phyloP scores from a whole-genome alignment of 1,140 invertebrate genomes.

The Orussus abietinus region DNA sequence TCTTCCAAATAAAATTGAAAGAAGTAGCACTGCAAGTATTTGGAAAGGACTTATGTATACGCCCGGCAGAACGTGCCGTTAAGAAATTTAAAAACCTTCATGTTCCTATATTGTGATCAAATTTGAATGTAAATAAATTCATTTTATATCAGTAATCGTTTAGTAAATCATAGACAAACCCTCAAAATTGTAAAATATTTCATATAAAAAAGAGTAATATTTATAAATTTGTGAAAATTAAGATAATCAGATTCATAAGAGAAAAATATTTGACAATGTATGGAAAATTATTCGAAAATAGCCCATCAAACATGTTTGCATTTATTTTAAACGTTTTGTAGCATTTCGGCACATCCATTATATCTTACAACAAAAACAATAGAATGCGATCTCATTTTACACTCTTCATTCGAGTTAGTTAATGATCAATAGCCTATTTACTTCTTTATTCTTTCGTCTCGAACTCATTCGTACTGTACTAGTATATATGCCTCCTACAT shows the following conservation, averaged over 20 bases:
- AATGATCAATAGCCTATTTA: too few species aligned
- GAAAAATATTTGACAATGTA: background rate
- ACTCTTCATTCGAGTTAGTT: too few species aligned
- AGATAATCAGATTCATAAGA: background rate
- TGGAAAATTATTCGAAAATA: conserved; percentile 14
- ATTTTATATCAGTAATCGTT: too few species aligned
- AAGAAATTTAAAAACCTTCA: conserved; percentile 66
- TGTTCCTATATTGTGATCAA: conserved; percentile 51
- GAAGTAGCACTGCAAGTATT: conserved; percentile 61
- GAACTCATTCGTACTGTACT: conserved; percentile 22
- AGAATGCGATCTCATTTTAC: conserved; percentile 20
- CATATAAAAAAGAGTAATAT: too few species aligned
- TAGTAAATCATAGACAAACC: too few species aligned
- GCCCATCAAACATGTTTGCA: conserved; percentile 25
- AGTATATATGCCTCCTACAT: conserved; percentile 36
- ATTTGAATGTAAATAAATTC: conserved; percentile 11
- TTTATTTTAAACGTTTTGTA: too few species aligned
- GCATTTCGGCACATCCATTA: conserved; percentile 26
- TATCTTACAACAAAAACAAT: conserved; percentile 28
- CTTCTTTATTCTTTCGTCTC: conserved; percentile 22
- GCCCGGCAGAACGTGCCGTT: conserved; percentile 64
- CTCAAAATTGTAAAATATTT: too few species aligned
- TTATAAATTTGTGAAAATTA: conserved; percentile 5
- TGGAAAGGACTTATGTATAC: conserved; percentile 65
- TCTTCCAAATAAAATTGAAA: conserved; percentile 61